Conservation (phyloP, 1,140 invertebrate genomes). For the Gryon sp. region DNA sequence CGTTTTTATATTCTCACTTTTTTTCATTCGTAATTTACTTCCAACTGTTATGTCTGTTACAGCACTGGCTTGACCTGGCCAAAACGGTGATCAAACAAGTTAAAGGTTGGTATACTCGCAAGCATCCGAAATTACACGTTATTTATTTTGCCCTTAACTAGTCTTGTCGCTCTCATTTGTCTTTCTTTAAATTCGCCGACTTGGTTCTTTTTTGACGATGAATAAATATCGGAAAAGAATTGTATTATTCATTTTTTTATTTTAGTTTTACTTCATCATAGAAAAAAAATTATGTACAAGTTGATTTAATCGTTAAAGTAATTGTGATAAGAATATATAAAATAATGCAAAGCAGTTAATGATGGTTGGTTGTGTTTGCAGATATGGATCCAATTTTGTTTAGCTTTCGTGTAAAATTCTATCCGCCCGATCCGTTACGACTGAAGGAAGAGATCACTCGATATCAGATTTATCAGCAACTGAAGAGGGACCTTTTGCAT, state of each 20-base stretch:
- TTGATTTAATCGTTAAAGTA: too few relatives aligned
- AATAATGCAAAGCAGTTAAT: too few relatives aligned
- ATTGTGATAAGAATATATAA: too few relatives aligned
- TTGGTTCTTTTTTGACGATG: not conserved
- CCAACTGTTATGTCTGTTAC: slow-evolving; percentile 78
- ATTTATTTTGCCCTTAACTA: slow-evolving; percentile 8
- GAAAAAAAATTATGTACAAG: too few relatives aligned
- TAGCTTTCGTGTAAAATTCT: slow-evolving; percentile 96
- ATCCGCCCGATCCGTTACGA: slow-evolving; percentile 92
- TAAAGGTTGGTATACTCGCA: slow-evolving; percentile 86
- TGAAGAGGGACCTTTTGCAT: slow-evolving; percentile 96
- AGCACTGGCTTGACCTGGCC: slow-evolving; percentile 98
- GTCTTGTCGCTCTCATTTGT: not conserved
- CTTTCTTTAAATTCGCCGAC: too few relatives aligned
- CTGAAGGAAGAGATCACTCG: slow-evolving; percentile 93
- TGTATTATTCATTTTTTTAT: too few relatives aligned
- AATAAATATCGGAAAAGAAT: too few relatives aligned
- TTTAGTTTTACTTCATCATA: too few relatives aligned
- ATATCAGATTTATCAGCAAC: slow-evolving; percentile 95
- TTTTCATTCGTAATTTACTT: slow-evolving; percentile 40
- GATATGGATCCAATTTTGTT: slow-evolving; percentile 93
- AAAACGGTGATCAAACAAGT: slow-evolving; percentile 97
- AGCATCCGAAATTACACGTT: slow-evolving; percentile 12
- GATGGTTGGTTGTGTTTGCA: slow-evolving; percentile 70
- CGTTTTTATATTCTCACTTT: not conserved